These are phyloP conservation scores for Ochotona princeps DNA, from an alignment of 2,113 vertebrate genomes.

Conservation along the genomic window DNA sequence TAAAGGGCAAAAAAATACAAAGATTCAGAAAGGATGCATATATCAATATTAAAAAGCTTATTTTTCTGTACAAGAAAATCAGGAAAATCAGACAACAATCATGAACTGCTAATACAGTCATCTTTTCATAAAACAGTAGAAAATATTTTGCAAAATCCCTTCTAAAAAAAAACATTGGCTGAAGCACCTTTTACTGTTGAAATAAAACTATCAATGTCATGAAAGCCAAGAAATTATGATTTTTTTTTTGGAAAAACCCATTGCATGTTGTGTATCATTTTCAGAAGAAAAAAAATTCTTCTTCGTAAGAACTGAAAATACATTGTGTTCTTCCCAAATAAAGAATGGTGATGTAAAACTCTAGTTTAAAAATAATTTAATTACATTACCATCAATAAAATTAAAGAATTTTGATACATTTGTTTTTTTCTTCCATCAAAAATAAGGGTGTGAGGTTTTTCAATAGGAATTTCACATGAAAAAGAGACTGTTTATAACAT, in stretches of 20 bases:
- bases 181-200: not conserved
- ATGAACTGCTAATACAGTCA: not conserved
- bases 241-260: slow-evolving; percentile 38
- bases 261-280: not conserved
- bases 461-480: slow-evolving; percentile 58
- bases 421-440: not conserved
- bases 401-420: slow-evolving; percentile 1
- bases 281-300: not conserved
- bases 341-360: not conserved
- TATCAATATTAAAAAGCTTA: not conserved
- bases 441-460: slow-evolving; percentile 27
- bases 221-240: slow-evolving; percentile 26
- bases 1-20: not conserved
- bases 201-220: not conserved
- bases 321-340: not conserved
- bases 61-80: not conserved
- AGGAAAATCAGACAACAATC: not conserved
- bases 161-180: not conserved
- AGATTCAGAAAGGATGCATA: not conserved
- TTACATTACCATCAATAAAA: slow-evolving; percentile 40
- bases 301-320: not conserved
- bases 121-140: not conserved
- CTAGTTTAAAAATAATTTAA: not conserved
- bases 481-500: slow-evolving; percentile 60
- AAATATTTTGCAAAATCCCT: not conserved